Percentiles rank a stretch among this genome's conserved stretches.
Conservation (phyloP, 2,888 invertebrate species). For the Leptopterna dolabrata region DNA sequence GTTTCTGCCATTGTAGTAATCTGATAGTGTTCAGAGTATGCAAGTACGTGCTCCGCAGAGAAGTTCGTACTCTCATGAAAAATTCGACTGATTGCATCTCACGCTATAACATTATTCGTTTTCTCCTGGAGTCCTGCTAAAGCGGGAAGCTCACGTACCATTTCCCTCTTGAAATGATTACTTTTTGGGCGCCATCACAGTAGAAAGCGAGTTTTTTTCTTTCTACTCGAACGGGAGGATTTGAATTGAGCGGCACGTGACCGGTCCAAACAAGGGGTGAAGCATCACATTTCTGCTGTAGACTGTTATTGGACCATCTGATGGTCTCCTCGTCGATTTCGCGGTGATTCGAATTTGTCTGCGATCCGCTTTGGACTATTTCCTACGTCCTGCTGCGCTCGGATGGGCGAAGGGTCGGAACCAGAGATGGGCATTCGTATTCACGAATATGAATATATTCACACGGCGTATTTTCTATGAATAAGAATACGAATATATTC, state of each 20-base stretch:
- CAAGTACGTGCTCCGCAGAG: too few species aligned
- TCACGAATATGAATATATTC: too few species aligned
- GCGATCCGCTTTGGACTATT: background rate
- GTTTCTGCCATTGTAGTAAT: too few species aligned
- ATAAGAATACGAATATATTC: too few species aligned
- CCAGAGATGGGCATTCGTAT: too few species aligned
- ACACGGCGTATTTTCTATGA: too few species aligned
- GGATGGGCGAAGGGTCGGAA: background rate
- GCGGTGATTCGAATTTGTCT: background rate
- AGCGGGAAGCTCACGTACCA: background rate
- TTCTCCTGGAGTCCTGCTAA: background rate
- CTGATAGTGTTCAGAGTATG: too few species aligned
- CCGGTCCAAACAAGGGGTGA: background rate
- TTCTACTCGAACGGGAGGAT: background rate
- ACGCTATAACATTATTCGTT: background rate
- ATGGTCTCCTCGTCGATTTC: background rate
- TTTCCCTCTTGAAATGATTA: background rate
- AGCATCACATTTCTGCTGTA: background rate
- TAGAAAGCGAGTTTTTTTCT: background rate
- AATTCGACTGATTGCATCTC: too few species aligned
- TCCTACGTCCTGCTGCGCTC: background rate
- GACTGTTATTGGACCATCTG: background rate
- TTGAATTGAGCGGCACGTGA: background rate
- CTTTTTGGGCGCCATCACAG: background rate
- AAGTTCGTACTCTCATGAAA: too few species aligned